phyloP scores from a whole-genome alignment of 2,797 vertebrate genomes.

The Propithecus perrieri region DNA sequence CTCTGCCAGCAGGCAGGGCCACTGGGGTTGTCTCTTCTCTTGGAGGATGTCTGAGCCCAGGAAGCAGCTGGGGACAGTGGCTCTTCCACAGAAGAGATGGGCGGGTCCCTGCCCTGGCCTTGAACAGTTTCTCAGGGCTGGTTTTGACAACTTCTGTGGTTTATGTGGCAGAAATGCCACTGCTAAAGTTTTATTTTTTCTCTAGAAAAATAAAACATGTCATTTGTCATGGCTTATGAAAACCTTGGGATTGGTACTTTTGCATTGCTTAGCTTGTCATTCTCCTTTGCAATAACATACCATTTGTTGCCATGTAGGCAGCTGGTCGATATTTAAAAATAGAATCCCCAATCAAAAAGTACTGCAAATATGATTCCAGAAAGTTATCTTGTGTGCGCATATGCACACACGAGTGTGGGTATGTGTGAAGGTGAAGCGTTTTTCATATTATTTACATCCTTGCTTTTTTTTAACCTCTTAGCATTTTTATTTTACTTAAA shows the following conservation, averaged over 20 bases:
- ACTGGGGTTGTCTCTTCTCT: rapidly evolving
- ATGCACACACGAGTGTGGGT: rapidly evolving
- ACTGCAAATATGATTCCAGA: not conserved
- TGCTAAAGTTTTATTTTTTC: slow-evolving; percentile 45
- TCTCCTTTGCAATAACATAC: not conserved
- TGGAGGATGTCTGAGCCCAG: too few relatives aligned
- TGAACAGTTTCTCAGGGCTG: not conserved
- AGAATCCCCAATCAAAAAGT: not conserved
- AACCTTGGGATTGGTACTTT: not conserved
- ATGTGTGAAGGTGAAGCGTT: not conserved
- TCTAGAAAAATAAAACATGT: not conserved
- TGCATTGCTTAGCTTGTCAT: not conserved
- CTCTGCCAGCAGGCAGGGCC: rapidly evolving
- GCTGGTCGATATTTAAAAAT: not conserved
- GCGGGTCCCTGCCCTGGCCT: not conserved
- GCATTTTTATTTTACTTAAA: slow-evolving; percentile 26
- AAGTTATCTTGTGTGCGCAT: not conserved
- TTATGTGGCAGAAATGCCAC: slow-evolving; percentile 3
- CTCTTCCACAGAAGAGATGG: not conserved
- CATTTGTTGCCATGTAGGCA: not conserved
- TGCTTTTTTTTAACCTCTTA: not conserved
- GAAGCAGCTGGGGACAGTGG: not conserved
- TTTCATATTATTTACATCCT: not conserved
- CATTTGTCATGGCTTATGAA: not conserved
- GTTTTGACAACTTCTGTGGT: not conserved